Evolutionary conservation across 1,140 invertebrate species (phyloP).

Genomic region (Aphelenchoides fujianensis): DNA sequence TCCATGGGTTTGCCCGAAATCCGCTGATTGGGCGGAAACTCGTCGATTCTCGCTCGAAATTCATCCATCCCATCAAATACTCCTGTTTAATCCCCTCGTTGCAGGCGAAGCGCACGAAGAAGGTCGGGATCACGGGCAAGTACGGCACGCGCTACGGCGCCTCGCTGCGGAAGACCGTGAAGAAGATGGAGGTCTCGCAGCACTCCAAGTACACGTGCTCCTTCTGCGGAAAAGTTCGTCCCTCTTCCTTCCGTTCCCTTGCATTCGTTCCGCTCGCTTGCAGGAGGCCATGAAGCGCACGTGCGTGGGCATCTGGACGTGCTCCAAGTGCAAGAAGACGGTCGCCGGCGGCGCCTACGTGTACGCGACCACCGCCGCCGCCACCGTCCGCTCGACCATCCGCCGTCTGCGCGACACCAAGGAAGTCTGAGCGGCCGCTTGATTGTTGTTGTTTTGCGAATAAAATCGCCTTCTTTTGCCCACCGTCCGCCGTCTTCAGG

Average conservation of each 20-base stretch:
- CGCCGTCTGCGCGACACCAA: conserved; percentile 93
- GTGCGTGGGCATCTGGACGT: conserved; percentile 97
- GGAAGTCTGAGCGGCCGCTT: conserved; percentile 66
- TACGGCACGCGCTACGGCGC: conserved; percentile 99
- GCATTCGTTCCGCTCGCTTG: conserved; percentile 44
- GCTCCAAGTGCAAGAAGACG: conserved; percentile 87
- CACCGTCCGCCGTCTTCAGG: no score
- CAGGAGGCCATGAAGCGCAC: conserved; percentile 95
- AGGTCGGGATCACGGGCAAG: conserved; percentile 99
- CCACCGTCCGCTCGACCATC: conserved; percentile 89
- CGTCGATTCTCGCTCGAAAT: background rate
- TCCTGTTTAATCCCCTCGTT: conserved; percentile 63
- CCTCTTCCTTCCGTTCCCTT: background rate
- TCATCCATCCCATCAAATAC: background rate
- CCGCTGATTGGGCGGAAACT: no score
- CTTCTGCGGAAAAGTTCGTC: conserved; percentile 88
- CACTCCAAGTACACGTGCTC: conserved; percentile 98
- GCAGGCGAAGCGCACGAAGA: conserved; percentile 98
- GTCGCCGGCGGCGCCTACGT: conserved; percentile 61
- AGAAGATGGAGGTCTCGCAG: conserved; percentile 99
- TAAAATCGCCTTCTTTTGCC: no score
- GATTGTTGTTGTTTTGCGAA: no score
- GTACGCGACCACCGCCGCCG: conserved; percentile 84
- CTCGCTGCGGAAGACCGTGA: conserved; percentile 98
- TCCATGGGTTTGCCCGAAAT: no score